Evolutionary conservation across 2,113 vertebrate species (phyloP), one percentile per base, ranked within the genome.

Genomic region (Cinclus mexicanus): DNA sequence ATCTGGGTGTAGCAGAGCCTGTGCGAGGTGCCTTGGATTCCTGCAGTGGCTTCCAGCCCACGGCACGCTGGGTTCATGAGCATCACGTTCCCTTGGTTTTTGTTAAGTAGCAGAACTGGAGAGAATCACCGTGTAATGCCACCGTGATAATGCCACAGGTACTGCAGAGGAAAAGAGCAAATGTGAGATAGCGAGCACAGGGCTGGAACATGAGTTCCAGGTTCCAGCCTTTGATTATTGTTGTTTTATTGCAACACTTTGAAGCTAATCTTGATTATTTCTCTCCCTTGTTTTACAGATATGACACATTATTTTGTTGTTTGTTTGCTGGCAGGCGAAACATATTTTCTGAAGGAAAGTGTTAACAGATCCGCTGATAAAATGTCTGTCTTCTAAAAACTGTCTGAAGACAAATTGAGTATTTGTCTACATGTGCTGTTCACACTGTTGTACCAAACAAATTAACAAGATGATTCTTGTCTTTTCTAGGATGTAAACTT

Each of bases 281-380:
- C 72, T 86, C 59, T 95, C 60, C 83, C 84, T 88, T 9, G 0
- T 88, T 88, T 94, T 96, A 68, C 92, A 92, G 90, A 92, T 93
- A 74, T 67, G 65, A 71, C 95, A 87, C 77, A 13, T 90, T 93
- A 92, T 81, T 96, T 89, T 90, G 90, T 93, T 96, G 91, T 97
- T 96, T 97, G 89, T 94, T 94, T 95, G 91, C 95, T 96, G 92
- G 93, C 88, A 93, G 85, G 94, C 71, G 6, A 95, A 97, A 89
- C 93, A 94, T 96, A 60, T 97, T 96, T 96, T 96, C 94, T 92
- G 93, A 86, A 93, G 93, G 95, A 84, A 96, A 93, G 94, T 96
- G 94, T 97, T 96, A 96, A 96, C 93, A 96, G 96, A 96, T 94
- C 67, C 0, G 31, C 90, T 94, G 94, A 95, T 97, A 96, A 95